Evolutionary conservation across 2,888 invertebrate genomes (phyloP), one percentile per base, ranked within the genome.

Genomic region (Laspeyria flexula): DNA sequence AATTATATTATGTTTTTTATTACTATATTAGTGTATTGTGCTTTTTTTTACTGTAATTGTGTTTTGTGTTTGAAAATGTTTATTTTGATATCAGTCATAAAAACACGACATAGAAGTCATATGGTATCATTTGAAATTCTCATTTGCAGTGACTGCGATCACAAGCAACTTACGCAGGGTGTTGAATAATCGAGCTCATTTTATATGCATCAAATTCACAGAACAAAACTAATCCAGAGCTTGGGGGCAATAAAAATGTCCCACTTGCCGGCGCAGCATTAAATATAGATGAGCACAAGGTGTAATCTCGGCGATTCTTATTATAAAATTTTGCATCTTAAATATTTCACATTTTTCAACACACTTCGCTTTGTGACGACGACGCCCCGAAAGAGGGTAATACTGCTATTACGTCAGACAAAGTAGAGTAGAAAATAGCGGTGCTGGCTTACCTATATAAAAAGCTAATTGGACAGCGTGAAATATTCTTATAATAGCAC

Each of bases 221-320:
- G 86, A 90, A 92, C 90, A 90, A 91, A 90, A 90, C 90, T 91
- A 90, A 92, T 92, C 90, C 88, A 83, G 79, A 83, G 84, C 86
- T 77, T 76, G 73, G 81, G 75, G 85, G 90, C 86, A 89, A 90
- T 91, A 92, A 92, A 92, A 91, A 87, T 85, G 87, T 89, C 89
- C 86, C 86, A 85, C 83, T 86, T 85, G 86, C 81, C 73, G 71
- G 77, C 77, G 77, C 72, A 76, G 81, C 80, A 81, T 89, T 86
- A 86, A 90, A 90, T 86, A 90, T 90, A 86, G 82, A 92, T 85
- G 90, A 86, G 80, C 69, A 71, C 83, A 86, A 90, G 90, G 90
- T 89, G 90, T 90, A 90, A 90, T 90, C 91, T 88, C 87, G 68
- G 83, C 81, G 75, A 84, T 85, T 79, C 86, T 88, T 90, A 88